Evolutionary conservation across 2,797 vertebrate genomes (phyloP).

Genomic region (Chanos chanos): DNA sequence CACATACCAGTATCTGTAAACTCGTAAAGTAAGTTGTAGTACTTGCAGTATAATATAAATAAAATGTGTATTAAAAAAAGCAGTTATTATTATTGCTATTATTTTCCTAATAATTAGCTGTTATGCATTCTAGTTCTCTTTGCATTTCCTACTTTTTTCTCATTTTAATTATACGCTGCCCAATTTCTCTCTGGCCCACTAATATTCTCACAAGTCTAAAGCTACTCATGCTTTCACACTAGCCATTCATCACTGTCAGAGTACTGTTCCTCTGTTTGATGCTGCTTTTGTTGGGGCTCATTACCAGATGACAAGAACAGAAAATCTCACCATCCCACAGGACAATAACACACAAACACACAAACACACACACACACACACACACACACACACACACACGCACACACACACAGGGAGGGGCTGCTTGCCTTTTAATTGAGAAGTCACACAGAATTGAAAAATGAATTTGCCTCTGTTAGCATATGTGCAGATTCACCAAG

Average conservation of each 20-base stretch:
- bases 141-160: conserved; percentile 55
- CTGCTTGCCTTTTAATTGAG: conserved; percentile 47
- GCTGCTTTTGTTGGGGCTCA: conserved; percentile 56
- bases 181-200: conserved; percentile 40
- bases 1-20: neutral
- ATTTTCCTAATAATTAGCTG: conserved; percentile 48
- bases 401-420: conserved; percentile 40
- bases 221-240: conserved; percentile 59
- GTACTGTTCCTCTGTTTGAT: conserved; percentile 51
- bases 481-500: conserved; percentile 35
- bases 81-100: conserved; percentile 10
- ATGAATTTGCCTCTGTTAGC: conserved; percentile 25
- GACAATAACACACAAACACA: conserved; percentile 33
- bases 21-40: neutral
- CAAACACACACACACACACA: too few species aligned
- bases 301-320: conserved; percentile 54
- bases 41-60: neutral
- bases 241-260: conserved; percentile 70
- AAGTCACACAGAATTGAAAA: conserved; percentile 44
- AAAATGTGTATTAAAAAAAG: neutral
- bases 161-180: conserved; percentile 53
- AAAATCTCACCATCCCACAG: conserved; percentile 49
- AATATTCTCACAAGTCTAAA: conserved; percentile 49
- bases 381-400: too few species aligned
- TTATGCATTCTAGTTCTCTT: too few species aligned